Conservation (phyloP, 2,888 invertebrate genomes). For the Brachylomia viminalis region DNA sequence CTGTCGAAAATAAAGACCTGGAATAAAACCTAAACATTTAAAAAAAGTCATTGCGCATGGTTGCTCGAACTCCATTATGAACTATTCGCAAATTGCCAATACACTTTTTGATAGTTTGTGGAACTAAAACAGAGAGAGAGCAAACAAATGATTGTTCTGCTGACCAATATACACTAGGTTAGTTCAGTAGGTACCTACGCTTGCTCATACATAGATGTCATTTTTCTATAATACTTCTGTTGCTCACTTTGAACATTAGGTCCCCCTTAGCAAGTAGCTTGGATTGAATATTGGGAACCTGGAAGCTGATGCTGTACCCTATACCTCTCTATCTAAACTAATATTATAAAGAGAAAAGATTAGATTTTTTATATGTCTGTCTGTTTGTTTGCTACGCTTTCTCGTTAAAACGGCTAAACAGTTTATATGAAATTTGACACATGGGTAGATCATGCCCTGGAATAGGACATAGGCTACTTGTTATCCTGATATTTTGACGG, state of each 20-base stretch:
- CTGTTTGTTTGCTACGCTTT: no score
- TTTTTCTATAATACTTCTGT: background rate
- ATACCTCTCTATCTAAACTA: background rate
- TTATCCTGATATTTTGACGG: no score
- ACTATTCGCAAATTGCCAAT: constrained; percentile 8
- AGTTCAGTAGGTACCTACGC: background rate
- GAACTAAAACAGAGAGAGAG: background rate
- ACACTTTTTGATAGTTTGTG: constrained; percentile 2
- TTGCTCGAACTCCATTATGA: background rate
- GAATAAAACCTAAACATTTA: background rate
- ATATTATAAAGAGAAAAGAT: no score
- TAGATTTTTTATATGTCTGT: no score
- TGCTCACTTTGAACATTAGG: background rate
- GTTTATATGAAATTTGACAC: no score
- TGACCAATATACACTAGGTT: background rate
- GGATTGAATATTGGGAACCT: background rate
- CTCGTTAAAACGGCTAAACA: no score
- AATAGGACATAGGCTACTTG: no score
- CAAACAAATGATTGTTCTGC: background rate
- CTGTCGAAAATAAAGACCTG: background rate
- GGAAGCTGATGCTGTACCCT: background rate
- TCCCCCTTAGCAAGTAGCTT: background rate
- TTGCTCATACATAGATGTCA: constrained; percentile 21
- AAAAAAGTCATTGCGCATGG: background rate
- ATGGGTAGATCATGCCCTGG: no score